A percentile compares a stretch with the other conserved stretches of the same genome.
Conservation (phyloP, 2,888 invertebrate species). For the Cotesia congregata region DNA sequence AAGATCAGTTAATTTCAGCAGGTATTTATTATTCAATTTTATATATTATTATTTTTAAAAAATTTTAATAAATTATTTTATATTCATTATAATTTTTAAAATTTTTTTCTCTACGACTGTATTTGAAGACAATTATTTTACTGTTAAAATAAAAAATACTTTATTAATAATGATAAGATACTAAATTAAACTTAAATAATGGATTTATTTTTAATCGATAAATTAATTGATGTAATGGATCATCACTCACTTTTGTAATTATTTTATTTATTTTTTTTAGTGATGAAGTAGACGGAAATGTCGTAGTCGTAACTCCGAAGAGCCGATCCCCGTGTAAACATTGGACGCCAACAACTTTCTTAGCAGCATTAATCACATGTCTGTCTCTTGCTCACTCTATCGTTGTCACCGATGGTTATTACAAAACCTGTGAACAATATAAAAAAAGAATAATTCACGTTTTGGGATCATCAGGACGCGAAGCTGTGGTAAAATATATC, state of each 20-base stretch:
- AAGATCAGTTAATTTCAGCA: constrained; percentile 43
- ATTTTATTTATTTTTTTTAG: constrained; percentile 42
- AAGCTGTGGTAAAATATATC: constrained; percentile 52
- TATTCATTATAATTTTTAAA: neutral
- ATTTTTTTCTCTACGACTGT: too few species aligned
- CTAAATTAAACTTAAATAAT: neutral
- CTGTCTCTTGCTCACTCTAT: constrained; percentile 80
- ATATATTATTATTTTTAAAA: neutral
- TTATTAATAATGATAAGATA: neutral
- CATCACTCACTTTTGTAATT: constrained; percentile 4
- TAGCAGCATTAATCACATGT: constrained; percentile 76
- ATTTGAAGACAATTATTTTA: too few species aligned
- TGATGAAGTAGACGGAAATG: constrained; percentile 50
- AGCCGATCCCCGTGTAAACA: constrained; percentile 58
- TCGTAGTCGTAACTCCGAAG: constrained; percentile 57
- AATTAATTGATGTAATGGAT: neutral
- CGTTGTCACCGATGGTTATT: constrained; percentile 81
- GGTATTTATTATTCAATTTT: constrained; percentile 43
- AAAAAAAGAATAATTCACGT: constrained; percentile 76
- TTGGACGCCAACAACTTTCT: constrained; percentile 79
- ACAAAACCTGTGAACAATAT: constrained; percentile 83
- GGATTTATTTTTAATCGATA: neutral
- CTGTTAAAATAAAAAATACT: neutral
- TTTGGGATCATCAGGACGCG: constrained; percentile 58
- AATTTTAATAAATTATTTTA: neutral